Evolutionary conservation across 2,888 invertebrate genomes (phyloP).

Genomic region (Synergus gifuensis): DNA sequence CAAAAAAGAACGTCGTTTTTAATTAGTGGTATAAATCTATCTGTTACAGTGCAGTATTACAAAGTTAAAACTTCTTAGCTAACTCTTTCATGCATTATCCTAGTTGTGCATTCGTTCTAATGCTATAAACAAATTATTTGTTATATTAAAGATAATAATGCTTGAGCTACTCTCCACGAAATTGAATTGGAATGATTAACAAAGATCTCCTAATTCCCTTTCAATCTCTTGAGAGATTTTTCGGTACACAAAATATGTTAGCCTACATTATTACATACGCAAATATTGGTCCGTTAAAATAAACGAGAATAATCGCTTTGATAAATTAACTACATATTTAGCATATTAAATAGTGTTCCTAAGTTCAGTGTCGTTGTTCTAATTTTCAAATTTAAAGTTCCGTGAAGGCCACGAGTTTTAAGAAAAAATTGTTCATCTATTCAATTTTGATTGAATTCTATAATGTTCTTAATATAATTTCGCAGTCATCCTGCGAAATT

Average conservation of each 20-base stretch:
- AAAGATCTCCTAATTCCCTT: neutral
- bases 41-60: neutral
- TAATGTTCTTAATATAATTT: neutral
- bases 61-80: neutral
- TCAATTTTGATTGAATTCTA: neutral
- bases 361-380: neutral
- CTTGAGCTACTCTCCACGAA: neutral
- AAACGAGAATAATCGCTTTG: neutral
- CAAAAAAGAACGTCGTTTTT: neutral
- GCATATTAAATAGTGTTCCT: neutral
- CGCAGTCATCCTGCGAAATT: neutral
- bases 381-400: neutral
- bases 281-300: neutral
- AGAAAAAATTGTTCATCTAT: neutral
- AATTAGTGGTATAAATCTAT: neutral
- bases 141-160: neutral
- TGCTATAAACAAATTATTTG: neutral
- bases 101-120: slow-evolving; percentile 3
- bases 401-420: neutral
- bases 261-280: slow-evolving; percentile 14
- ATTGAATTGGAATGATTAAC: neutral
- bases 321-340: neutral
- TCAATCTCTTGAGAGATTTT: neutral
- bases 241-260: neutral
- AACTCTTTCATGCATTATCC: neutral